Evolutionary conservation across 2,113 vertebrate species (phyloP), one percentile per base, ranked within the genome.

Genomic region (Nymphicus hollandicus): DNA sequence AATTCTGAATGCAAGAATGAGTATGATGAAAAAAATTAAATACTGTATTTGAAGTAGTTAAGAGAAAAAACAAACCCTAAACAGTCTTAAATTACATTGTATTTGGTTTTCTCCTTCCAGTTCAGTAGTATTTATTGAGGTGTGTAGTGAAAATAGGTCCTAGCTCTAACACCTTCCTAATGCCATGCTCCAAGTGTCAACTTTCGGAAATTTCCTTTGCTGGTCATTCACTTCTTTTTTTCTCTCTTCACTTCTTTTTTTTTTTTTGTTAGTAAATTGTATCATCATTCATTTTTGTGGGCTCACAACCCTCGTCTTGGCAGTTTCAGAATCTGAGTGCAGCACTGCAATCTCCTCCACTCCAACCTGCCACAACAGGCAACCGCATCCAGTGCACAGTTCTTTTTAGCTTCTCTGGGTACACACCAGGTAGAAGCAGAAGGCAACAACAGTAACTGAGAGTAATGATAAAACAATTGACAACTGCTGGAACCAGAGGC

Each of bases 401-500:
- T 66, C 52, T 81, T 63, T 88, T 96, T 74, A 97, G 80, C 95
- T 91, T 77, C 95, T 91, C 92, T 97, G 96, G 88, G 49, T 52
- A 47, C 74, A 96, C 0, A 80, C 81, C 78, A 98, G 81, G 96
- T 98, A 98, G 85, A 99, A 97, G 77, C 97, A 97, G 96, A 98
- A 98, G 81, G 98, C 96, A 97, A 98, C 98, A 70, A 99, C 95
- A 91, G 97, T 97, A 97, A 99, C 77, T 33, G 98, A 98, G 37
- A 99, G 49, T 68, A 98, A 81, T 47, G 98, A 98, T 96, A 99
- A 84, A 80, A 96, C 94, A 33, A 98, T 78, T 24, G 99, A 98
- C 74, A 99, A 95, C 96, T 99, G 99, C 96, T 99, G 99, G 80
- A 98, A 96, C 99, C 99, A 99, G 93, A 99, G 83, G 96, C 98